Evolutionary conservation across 37 sponge, comb jelly and placozoan genomes (phyloP).

Genomic region (Dysidea cf. avara): DNA sequence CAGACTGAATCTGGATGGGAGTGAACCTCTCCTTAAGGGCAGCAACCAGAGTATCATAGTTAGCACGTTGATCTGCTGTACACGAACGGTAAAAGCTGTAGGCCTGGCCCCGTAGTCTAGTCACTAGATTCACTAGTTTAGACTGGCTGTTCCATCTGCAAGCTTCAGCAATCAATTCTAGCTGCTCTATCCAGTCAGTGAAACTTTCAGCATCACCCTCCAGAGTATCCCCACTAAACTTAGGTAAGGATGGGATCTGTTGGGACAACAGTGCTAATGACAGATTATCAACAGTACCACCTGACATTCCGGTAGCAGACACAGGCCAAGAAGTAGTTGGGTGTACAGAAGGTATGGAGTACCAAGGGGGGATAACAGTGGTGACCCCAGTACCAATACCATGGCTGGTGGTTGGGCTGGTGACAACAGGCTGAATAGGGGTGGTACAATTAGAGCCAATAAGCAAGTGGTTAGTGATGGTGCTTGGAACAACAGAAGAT

Average conservation of each 20-base stretch:
- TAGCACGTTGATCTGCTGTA: constrained; percentile 1
- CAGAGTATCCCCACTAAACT: constrained; percentile 13
- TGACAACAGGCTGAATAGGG: too few relatives aligned
- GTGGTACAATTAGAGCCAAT: too few relatives aligned
- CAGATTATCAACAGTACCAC: not conserved
- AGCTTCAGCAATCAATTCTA: constrained; percentile 25
- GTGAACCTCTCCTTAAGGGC: constrained; percentile 24
- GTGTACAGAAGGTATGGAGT: too few relatives aligned
- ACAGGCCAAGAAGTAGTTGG: too few relatives aligned
- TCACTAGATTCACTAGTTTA: constrained; percentile 38
- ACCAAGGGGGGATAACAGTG: too few relatives aligned
- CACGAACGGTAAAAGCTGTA: constrained; percentile 36
- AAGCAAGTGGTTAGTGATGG: too few relatives aligned
- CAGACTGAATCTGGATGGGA: constrained; percentile 26
- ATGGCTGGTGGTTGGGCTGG: too few relatives aligned
- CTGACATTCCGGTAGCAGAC: too few relatives aligned
- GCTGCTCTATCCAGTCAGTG: constrained; percentile 23
- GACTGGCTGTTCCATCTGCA: constrained; percentile 17
- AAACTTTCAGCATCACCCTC: constrained; percentile 7
- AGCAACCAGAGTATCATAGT: constrained; percentile 6
- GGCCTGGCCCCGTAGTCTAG: constrained; percentile 30
- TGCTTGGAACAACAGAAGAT: too few relatives aligned
- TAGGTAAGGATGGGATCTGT: constrained; percentile 18
- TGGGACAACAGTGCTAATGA: constrained; percentile 20
- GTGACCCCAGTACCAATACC: too few relatives aligned